These are phyloP conservation scores for Notospermus geniculatus DNA, from an alignment of 1,140 invertebrate species.

Conservation along the genomic window DNA sequence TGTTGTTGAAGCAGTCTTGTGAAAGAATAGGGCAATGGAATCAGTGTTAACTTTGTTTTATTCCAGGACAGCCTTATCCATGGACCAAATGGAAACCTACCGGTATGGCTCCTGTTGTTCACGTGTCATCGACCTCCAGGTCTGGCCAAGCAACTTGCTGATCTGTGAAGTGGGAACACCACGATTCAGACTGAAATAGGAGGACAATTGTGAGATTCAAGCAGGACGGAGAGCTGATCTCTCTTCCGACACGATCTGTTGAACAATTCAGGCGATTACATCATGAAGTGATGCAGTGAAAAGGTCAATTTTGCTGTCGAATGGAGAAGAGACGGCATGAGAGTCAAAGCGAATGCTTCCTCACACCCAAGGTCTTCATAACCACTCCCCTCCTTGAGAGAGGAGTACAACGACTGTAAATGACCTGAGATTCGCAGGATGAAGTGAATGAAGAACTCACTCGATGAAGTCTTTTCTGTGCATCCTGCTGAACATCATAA, in stretches of 20 bases:
- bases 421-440: no score
- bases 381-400: no score
- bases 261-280: not conserved
- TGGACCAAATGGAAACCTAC: not conserved
- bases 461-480: constrained; percentile 43
- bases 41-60: no score
- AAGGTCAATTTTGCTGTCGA: not conserved
- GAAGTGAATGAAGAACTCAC: constrained; percentile 25
- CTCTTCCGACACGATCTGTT: not conserved
- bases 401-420: no score
- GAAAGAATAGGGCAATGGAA: no score
- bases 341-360: no score
- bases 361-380: no score
- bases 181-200: constrained; percentile 37
- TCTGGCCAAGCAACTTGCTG: constrained; percentile 49
- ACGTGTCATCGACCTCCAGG: constrained; percentile 40
- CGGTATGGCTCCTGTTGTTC: constrained; percentile 45
- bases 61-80: no score
- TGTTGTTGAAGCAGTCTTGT: no score
- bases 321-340: no score
- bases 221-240: not conserved
- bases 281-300: not conserved
- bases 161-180: constrained; percentile 45
- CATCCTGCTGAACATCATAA: constrained; percentile 52
- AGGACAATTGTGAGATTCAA: not conserved